Conservation (phyloP, 2,888 invertebrate genomes). For the Drosophila meridionalis region DNA sequence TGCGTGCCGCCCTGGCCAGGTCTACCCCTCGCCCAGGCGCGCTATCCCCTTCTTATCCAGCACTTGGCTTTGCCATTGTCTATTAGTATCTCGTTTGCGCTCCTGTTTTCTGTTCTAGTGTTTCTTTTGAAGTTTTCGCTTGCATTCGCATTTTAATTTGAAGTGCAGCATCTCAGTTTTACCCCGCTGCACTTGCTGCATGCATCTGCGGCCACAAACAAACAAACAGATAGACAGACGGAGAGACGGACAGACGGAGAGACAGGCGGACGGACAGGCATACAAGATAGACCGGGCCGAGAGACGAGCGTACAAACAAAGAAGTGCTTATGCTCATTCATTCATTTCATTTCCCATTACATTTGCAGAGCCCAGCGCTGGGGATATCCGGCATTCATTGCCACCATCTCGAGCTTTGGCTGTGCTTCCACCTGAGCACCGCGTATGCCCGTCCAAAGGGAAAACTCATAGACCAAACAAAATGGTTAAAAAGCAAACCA, state of each 20-base stretch:
- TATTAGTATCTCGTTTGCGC: constrained; percentile 80
- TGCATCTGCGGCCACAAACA: constrained; percentile 69
- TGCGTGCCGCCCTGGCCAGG: neutral
- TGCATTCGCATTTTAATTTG: constrained; percentile 81
- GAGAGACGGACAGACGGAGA: constrained; percentile 36
- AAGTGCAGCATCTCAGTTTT: constrained; percentile 75
- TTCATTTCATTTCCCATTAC: constrained; percentile 81
- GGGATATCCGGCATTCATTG: constrained; percentile 40
- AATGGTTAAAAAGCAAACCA: constrained; percentile 78
- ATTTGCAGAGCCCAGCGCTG: constrained; percentile 41
- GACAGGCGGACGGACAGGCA: constrained; percentile 20
- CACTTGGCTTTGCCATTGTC: constrained; percentile 69
- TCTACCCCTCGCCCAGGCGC: neutral
- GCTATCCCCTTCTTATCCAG: neutral
- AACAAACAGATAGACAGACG: constrained; percentile 33
- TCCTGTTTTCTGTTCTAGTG: constrained; percentile 79
- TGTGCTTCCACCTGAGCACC: constrained; percentile 53
- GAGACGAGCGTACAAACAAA: constrained; percentile 56
- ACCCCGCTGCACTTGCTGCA: constrained; percentile 19
- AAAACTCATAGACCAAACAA: constrained; percentile 70
- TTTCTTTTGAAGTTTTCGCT: constrained; percentile 80
- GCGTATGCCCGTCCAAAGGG: constrained; percentile 53
- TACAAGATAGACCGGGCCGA: constrained; percentile 10
- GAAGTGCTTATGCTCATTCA: constrained; percentile 80
- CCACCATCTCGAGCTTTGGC: constrained; percentile 38